Base-by-base conservation (phyloP, 2,888 invertebrate species). In the Merodon equestris region DNA sequence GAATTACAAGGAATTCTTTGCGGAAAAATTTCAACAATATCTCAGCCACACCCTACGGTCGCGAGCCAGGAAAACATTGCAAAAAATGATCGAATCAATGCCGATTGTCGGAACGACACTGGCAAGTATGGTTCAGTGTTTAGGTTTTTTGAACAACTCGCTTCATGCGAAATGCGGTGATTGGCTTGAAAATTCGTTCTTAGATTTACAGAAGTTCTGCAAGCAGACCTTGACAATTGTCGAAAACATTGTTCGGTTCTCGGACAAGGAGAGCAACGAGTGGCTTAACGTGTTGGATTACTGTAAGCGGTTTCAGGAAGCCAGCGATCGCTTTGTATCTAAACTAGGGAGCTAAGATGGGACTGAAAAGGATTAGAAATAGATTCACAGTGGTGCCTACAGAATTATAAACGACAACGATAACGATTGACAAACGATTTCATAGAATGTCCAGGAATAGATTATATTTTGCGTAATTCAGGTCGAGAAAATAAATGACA, bases 251-350 rank as follows among this genome's bases (percentile, higher is more conserved):
- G 64, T 66, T 1, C 83, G 83, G 44, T 83, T 82, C 71, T 85
- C 85, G 0, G 75, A 83, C n/a, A 81, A 57, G 17, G 81, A 81
- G 1, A 84, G 82, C 36, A 86, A 86, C 64, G 84, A 85, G 74
- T 86, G 86, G 86, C 82, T 85, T 13, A 84, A 84, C 18, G 82
- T 83, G 1, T n/a, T 84, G 27, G 81, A 83, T 12, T 77, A 83
- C 7, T 84, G 83, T 18, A 42, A 45, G 14, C 82, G 70, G 15
- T 85, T 83, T 71, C 0, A 77, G 10, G 67, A 82, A 42, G 48
- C 71, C 5, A 53, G 68, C 9, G 34, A 7, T 2, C 13, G n/a
- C 0, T 14, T 66, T 56, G 7, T 7, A 27, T 27, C 27, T 7
- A 27, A 27, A 27, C 7, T 27, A 7, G n/a, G n/a, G n/a, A n/a